Evolutionary conservation across 1,140 invertebrate species (phyloP), one percentile per base, ranked within the genome.

Genomic region (Drosophila yakuba): DNA sequence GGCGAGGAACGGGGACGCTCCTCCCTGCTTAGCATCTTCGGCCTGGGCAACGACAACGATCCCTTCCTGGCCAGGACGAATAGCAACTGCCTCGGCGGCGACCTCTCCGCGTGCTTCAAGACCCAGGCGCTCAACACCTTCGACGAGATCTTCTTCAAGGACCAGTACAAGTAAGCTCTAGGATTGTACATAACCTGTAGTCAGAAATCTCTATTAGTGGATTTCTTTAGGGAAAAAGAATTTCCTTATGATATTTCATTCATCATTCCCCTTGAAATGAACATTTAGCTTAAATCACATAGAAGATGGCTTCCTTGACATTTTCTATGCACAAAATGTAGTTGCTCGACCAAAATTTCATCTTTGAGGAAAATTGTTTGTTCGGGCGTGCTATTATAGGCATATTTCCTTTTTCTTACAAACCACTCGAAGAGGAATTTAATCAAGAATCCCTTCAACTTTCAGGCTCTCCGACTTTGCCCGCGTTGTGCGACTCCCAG

Each of bases 91-190:
- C 86, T 96, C 41, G 95, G 94, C 67, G 96, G 96, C 1, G 96
- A 97, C 85, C 93, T 97, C 2, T 95, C 95, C 2, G 96, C 97
- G 79, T 97, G 96, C 84, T 97, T 97, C 79, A 97, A 97, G 83
- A 96, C 95, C 0, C 94, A 95, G 73, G 96, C 96, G 0, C 84
- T 97, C 4, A 93, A 94, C 59, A 95, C 95, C 0, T 95, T 97
- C 54, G 95, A 96, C 45, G 95, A 96, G 36, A 96, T 97, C 85
- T 97, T 97, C 78, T 94, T 95, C 78, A 93, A 94, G 79, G 94
- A 94, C 47, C 91, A 93, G 69, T 94, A 94, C 84, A 82, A 93
- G 94, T 94, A 91, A 93, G 84, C 23, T 11, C 3, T 7, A 8
- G 0, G 3, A 43, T 43, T 15, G 7, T 32, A 2, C 7, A 32